Percentiles rank a stretch among this genome's conserved stretches.
Conservation (phyloP, 2,113 vertebrate genomes). For the Tauraco erythrolophus region DNA sequence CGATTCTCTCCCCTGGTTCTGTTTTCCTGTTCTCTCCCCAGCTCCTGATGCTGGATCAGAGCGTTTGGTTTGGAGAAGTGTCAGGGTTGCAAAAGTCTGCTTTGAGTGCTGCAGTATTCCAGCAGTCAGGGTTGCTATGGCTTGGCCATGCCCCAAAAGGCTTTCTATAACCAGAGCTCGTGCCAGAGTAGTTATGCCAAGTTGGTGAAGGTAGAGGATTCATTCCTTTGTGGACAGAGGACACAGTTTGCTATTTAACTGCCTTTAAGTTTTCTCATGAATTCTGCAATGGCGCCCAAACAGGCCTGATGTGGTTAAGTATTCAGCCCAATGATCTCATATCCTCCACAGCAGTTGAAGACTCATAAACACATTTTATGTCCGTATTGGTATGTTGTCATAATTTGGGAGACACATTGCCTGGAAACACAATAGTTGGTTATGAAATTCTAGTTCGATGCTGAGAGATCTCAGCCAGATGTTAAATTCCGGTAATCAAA, state of each 20-base stretch:
- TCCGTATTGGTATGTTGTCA: constrained; percentile 31
- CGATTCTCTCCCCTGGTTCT: neutral
- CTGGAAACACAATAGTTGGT: constrained; percentile 48
- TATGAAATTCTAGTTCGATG: constrained; percentile 38
- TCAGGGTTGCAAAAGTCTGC: neutral
- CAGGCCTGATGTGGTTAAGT: constrained; percentile 15
- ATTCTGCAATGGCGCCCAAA: neutral
- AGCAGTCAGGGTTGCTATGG: neutral
- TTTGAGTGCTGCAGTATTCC: neutral
- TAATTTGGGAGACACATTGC: constrained; percentile 44
- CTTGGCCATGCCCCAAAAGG: neutral
- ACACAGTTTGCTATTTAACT: neutral
- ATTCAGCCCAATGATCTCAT: constrained; percentile 47
- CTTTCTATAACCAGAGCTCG: neutral
- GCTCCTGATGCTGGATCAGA: neutral
- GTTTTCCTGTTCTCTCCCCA: neutral
- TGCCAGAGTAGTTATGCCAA: neutral
- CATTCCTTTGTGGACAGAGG: neutral
- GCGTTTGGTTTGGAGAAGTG: neutral
- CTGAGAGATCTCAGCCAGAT: constrained; percentile 43
- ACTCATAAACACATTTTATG: constrained; percentile 62
- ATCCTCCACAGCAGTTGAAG: constrained; percentile 35
- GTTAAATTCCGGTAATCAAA: constrained; percentile 39
- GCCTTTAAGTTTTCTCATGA: constrained; percentile 1
- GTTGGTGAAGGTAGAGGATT: neutral